Evolutionary conservation across 2,113 vertebrate genomes (phyloP), one percentile per base, ranked within the genome.

Genomic region (Mystacornis crossleyi): DNA sequence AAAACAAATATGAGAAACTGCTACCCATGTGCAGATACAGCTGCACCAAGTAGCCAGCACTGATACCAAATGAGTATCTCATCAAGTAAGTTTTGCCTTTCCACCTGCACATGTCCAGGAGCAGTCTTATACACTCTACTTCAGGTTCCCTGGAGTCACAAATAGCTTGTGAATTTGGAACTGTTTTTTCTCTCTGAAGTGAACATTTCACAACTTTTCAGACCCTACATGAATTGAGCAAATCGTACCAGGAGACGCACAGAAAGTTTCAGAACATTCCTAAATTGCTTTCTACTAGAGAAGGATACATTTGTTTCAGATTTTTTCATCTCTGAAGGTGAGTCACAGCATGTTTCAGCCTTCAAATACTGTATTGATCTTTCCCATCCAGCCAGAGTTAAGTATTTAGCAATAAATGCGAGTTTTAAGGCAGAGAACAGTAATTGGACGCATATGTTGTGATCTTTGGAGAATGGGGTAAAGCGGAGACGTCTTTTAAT

Each of bases 341-440:
- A 85, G 75, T 90, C 84, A 87, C 47, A 91, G 71, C 26, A 77
- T 75, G n/a, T 71, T 97, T 95, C 90, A 93, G 79, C n/a, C 74
- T 90, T 89, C 89, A 82, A 72, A 87, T 85, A 92, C 74, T 54
- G 14, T 90, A 95, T 93, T 93, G 93, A 96, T 97, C 64, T 86
- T 73, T 91, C 62, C 57, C 20, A 15, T 88, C 94, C 96, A 93
- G 58, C 12, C 72, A 87, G 84, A 88, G 81, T 65, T 64, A 75
- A 92, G 50, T 92, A 83, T 93, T 90, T 96, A 96, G 65, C 60
- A 87, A 34, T 53, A 96, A 96, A 96, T 86, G 87, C 33, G 28
- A 87, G 36, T 61, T 90, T 83, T 92, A 94, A 80, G 62, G 45
- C 50, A 78, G 25, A 86, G 50, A 87, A 60, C 81, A 84, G 81